Base-by-base conservation (phyloP, 2,888 invertebrate genomes). In the Teleiodes luculella region DNA sequence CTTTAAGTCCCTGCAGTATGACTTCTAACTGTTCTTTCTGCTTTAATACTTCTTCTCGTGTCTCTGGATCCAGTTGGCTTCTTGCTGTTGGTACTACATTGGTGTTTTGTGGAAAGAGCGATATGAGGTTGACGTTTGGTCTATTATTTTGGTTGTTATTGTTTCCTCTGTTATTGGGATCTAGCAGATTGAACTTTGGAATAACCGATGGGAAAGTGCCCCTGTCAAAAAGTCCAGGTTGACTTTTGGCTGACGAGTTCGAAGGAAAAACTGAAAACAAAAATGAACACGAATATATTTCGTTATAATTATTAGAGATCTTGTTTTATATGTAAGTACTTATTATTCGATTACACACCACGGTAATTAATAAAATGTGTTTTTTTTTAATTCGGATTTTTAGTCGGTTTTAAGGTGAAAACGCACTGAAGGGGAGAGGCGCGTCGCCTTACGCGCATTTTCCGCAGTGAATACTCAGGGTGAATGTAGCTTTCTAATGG, bases 1-100 rank as follows among this genome's bases (percentile, higher is more conserved):
- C 49, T 37, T 49, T n/a, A 1, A 49, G 37, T 28, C 14, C 24
- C 14, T 54, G 37, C 7, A 54, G 50, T 20, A 58, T 24, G 18
- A 37, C 37, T 28, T 52, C 54, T 4, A 49, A 14, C 24, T 49
- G 36, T 8, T 37, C 49, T 49, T 37, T 49, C 8, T 37, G 36
- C 1, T 37, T 28, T 28, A 16, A 11, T 0, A 49, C 28, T 4
- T 13, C n/a, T 7, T 28, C 28, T 37, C 28, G 6, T 28, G 49
- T 37, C 7, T 49, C 37, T 8, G 49, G 36, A 28, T 49, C 28
- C 5, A 37, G 36, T 13, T 13, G 30, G 8, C 31, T 31, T 16
- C 31, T 46, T 3, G 14, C 14, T 1, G 14, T 20, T 7, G 43
- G 43, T 4, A 14, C 24, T 24, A 24, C 6, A 6, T 24, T 24